A percentile compares a stretch with the other conserved stretches of the same genome.
Evolutionary conservation across 2,797 vertebrate genomes (phyloP).

Genomic region (Masticophis lateralis): DNA sequence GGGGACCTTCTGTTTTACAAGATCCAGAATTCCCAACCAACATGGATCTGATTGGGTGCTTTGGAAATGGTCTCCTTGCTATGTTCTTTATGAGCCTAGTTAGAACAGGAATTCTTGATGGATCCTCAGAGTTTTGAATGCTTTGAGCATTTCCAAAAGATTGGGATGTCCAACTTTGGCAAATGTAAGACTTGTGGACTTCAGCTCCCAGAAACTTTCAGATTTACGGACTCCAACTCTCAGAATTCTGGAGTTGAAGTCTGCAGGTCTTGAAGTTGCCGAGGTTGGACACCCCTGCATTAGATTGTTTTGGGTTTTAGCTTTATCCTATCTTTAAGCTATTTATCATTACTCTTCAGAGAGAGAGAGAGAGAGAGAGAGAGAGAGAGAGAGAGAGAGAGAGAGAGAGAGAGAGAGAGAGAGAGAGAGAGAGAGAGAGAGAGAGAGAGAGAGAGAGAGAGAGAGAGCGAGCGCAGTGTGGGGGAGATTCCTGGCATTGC

Average conservation of each 20-base stretch:
- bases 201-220: neutral
- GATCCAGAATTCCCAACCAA: neutral
- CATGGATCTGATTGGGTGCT: neutral
- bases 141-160: neutral
- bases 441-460: no score
- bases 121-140: neutral
- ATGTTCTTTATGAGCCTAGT: neutral
- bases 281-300: neutral
- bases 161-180: neutral
- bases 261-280: neutral
- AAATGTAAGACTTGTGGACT: neutral
- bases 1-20: neutral
- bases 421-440: constrained; percentile 24
- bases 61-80: neutral
- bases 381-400: constrained; percentile 27
- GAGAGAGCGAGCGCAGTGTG: neutral
- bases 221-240: neutral
- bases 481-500: constrained; percentile 66
- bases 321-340: constrained; percentile 11
- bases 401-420: neutral
- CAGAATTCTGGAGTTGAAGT: neutral
- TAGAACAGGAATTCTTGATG: neutral
- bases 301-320: constrained; percentile 13
- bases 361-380: neutral
- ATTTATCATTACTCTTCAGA: neutral